Percentiles rank a stretch among this genome's conserved stretches.
phyloP scores from a whole-genome alignment of 2,113 vertebrate species.

The Sprattus sprattus region DNA sequence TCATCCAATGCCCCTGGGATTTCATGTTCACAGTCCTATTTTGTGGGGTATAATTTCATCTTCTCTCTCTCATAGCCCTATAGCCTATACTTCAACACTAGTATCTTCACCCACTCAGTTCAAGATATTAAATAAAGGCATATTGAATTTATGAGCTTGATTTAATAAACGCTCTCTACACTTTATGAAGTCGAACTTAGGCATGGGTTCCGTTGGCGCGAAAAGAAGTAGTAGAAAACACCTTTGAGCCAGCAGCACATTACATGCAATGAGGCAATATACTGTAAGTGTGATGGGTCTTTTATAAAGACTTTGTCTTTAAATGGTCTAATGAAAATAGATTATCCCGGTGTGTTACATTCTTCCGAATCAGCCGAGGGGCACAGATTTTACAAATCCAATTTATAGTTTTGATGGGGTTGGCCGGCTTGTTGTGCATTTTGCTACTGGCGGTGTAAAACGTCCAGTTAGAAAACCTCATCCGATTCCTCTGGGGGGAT shows the following conservation, averaged over 20 bases:
- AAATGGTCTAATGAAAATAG: not conserved
- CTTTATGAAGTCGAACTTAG: not conserved
- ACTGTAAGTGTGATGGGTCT: not conserved
- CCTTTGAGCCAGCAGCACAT: not conserved
- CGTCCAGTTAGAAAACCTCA: not conserved
- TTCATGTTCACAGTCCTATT: not conserved
- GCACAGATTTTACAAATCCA: constrained; percentile 25
- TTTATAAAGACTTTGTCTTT: not conserved
- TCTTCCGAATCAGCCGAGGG: not conserved
- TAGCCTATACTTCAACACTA: not conserved
- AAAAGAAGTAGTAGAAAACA: not conserved
- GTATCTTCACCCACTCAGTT: not conserved
- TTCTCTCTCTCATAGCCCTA: not conserved
- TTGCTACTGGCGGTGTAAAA: not conserved
- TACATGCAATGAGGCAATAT: not conserved
- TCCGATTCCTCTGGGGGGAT: not conserved
- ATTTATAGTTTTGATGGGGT: constrained; percentile 8
- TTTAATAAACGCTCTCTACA: not conserved
- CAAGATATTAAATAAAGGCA: not conserved
- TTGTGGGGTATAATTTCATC: not conserved
- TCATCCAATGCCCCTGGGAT: not conserved
- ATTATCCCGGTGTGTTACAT: not conserved
- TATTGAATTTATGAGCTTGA: constrained; percentile 8
- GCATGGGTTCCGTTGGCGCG: not conserved
- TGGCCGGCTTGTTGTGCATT: not conserved